Percentiles rank a stretch among this genome's conserved stretches.
phyloP scores from a whole-genome alignment of 2,797 vertebrate genomes.

The Paramormyrops hopkinsi region DNA sequence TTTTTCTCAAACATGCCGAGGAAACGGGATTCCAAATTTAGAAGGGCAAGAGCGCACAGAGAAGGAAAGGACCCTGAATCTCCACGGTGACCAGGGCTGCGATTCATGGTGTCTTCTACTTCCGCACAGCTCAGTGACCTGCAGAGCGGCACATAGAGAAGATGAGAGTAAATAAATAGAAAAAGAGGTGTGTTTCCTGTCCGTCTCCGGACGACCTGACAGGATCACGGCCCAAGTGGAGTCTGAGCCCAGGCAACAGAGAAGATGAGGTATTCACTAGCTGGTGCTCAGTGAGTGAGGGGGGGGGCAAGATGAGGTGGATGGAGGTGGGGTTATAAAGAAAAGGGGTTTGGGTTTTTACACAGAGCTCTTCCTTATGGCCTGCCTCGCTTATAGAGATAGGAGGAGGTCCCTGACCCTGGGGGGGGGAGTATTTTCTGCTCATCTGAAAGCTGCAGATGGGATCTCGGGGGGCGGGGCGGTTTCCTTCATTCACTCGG shows the following conservation, averaged over 20 bases:
- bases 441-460: not conserved
- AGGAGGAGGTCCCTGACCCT: not conserved
- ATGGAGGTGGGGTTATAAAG: not conserved
- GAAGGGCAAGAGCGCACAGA: not conserved
- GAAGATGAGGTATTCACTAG: not conserved
- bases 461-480: not conserved
- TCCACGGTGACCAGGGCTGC: not conserved
- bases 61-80: not conserved
- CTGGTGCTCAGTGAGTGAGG: not conserved
- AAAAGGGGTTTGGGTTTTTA: not conserved
- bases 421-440: not conserved
- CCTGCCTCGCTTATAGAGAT: not conserved
- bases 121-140: not conserved
- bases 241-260: not conserved
- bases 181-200: not conserved
- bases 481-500: not conserved
- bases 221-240: not conserved
- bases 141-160: not conserved
- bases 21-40: not conserved
- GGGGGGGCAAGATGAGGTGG: not conserved
- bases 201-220: not conserved
- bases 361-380: not conserved
- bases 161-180: not conserved
- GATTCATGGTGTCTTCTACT: not conserved
- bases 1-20: not conserved